phyloP scores from a whole-genome alignment of 2,888 invertebrate genomes.

The Heteropelma amictum region DNA sequence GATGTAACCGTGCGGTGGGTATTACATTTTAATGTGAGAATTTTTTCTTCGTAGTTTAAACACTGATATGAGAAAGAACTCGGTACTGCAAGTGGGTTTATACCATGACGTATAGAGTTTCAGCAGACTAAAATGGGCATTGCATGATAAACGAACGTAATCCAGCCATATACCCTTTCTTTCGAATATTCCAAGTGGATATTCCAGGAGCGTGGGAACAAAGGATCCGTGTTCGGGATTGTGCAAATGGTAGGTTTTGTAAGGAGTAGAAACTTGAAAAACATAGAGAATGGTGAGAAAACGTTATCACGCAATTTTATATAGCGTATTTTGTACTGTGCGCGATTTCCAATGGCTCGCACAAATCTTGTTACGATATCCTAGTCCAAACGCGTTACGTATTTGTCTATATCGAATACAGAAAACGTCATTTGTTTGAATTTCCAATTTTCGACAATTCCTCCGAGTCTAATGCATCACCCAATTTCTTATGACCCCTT shows the following conservation, averaged over 20 bases:
- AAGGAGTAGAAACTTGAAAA: too few relatives aligned
- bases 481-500: slow-evolving; percentile 45
- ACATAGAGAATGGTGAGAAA: slow-evolving; percentile 9
- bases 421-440: slow-evolving; percentile 42
- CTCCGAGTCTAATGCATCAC: slow-evolving; percentile 54
- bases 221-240: neutral
- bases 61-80: too few relatives aligned
- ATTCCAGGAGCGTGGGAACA: slow-evolving; percentile 9
- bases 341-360: slow-evolving; percentile 27
- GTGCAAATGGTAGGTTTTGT: neutral
- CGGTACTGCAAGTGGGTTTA: too few relatives aligned
- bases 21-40: too few relatives aligned
- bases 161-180: slow-evolving; percentile 12
- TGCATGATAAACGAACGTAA: slow-evolving; percentile 46
- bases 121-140: neutral
- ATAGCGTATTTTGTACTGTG: too few relatives aligned
- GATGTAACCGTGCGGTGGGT: too few relatives aligned
- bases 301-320: slow-evolving; percentile 45
- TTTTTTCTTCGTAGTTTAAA: too few relatives aligned
- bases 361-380: slow-evolving; percentile 30
- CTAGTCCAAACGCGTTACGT: slow-evolving; percentile 22
- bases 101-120: neutral
- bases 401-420: neutral
- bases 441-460: slow-evolving; percentile 51
- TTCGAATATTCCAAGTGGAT: slow-evolving; percentile 14